Evolutionary conservation across 92 coral and sea anemone genomes (phyloP).

Genomic region (Virgularia gustaviana): DNA sequence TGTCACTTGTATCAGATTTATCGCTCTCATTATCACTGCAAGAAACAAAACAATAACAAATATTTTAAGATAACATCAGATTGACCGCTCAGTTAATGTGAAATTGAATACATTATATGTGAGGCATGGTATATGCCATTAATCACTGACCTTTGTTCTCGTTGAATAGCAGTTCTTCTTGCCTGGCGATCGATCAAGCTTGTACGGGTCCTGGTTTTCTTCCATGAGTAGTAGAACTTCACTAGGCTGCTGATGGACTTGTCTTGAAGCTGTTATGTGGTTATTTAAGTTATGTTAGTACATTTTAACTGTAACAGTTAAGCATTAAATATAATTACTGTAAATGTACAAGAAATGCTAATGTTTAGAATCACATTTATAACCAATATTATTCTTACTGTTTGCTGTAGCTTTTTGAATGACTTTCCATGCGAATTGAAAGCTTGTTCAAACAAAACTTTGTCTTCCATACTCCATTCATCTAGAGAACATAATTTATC

Average conservation of each 20-base stretch:
- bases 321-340: background rate
- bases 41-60: background rate
- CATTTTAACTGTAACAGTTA: background rate
- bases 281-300: background rate
- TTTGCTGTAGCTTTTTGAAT: conserved; percentile 91
- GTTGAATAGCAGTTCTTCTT: conserved; percentile 68
- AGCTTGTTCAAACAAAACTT: conserved; percentile 95
- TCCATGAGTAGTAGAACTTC: conserved; percentile 96
- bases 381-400: conserved; percentile 66
- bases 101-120: background rate
- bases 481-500: conserved; percentile 47
- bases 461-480: conserved; percentile 99
- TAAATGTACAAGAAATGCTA: background rate
- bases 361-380: background rate
- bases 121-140: background rate
- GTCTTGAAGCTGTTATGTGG: conserved; percentile 69
- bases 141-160: conserved; percentile 54
- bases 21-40: conserved; percentile 83
- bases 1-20: conserved; percentile 94
- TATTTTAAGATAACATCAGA: background rate
- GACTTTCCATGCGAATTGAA: conserved; percentile 97
- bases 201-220: conserved; percentile 93
- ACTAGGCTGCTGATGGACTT: conserved; percentile 87
- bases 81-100: background rate
- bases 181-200: conserved; percentile 98